phyloP scores from a whole-genome alignment of 2,888 invertebrate genomes.

The Lepeophtheirus nordmannii region DNA sequence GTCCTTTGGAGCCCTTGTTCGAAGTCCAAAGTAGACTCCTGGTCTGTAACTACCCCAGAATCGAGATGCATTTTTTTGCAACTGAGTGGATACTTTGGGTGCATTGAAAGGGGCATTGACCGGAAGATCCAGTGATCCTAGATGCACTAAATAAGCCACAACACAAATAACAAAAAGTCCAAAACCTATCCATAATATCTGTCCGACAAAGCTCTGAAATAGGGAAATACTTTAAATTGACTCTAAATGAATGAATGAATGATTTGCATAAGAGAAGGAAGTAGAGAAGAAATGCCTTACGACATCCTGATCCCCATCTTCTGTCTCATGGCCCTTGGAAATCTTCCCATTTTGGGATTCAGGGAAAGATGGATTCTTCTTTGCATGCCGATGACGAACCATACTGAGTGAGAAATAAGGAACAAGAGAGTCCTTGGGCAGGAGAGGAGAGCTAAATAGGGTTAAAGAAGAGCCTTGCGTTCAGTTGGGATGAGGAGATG shows the following conservation, averaged over 20 bases:
- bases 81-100: not conserved
- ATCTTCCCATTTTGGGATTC: not conserved
- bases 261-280: no score
- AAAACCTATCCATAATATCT: not conserved
- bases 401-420: not conserved
- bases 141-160: not conserved
- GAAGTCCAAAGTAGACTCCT: constrained; percentile 72
- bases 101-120: not conserved
- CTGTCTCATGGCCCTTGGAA: not conserved
- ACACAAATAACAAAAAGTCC: not conserved
- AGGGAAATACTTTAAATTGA: not conserved
- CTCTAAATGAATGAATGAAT: no score
- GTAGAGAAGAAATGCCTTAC: no score
- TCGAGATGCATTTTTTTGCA: constrained; percentile 32
- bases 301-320: no score
- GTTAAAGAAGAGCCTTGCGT: no score
- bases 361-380: not conserved
- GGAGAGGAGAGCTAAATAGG: no score
- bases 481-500: no score
- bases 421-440: no score
- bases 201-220: not conserved
- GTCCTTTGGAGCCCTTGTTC: constrained; percentile 72
- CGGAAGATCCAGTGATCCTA: not conserved
- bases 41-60: constrained; percentile 91
- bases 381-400: not conserved